Evolutionary conservation across 2,797 vertebrate species (phyloP).

Genomic region (Furcifer pardalis): DNA sequence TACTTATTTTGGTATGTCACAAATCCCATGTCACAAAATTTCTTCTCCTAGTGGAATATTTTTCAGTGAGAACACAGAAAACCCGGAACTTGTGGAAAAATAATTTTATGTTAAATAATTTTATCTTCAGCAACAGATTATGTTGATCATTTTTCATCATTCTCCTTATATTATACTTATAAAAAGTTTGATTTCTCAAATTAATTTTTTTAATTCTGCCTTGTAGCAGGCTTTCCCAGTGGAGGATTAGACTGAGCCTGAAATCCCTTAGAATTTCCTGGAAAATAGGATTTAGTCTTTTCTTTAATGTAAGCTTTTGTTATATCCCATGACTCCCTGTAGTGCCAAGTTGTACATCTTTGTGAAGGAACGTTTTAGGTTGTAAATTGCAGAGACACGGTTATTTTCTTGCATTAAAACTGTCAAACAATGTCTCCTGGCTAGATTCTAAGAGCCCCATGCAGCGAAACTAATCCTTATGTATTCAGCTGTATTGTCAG

Average conservation of each 20-base stretch:
- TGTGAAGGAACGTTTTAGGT: constrained; percentile 56
- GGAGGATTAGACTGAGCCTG: constrained; percentile 35
- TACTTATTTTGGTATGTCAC: neutral
- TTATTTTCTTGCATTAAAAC: constrained; percentile 58
- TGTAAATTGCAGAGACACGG: constrained; percentile 56
- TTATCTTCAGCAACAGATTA: neutral
- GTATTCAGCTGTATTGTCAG: constrained; percentile 10
- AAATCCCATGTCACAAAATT: neutral
- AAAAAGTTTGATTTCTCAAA: neutral
- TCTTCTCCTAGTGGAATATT: neutral
- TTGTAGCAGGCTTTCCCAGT: neutral
- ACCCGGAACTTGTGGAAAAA: neutral
- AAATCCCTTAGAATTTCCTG: constrained; percentile 63
- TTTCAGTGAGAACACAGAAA: neutral
- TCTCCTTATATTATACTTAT: neutral
- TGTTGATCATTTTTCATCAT: neutral
- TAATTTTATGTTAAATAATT: neutral
- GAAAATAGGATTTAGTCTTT: constrained; percentile 69
- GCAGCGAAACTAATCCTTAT: constrained; percentile 10
- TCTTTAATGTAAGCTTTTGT: constrained; percentile 69
- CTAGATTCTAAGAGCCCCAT: constrained; percentile 16
- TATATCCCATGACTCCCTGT: constrained; percentile 58
- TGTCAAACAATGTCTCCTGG: constrained; percentile 11
- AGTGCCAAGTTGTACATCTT: constrained; percentile 45
- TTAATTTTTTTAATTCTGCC: neutral